Base-by-base conservation (phyloP, 2,797 vertebrate genomes). In the Typhlichthys eigenmanni region DNA sequence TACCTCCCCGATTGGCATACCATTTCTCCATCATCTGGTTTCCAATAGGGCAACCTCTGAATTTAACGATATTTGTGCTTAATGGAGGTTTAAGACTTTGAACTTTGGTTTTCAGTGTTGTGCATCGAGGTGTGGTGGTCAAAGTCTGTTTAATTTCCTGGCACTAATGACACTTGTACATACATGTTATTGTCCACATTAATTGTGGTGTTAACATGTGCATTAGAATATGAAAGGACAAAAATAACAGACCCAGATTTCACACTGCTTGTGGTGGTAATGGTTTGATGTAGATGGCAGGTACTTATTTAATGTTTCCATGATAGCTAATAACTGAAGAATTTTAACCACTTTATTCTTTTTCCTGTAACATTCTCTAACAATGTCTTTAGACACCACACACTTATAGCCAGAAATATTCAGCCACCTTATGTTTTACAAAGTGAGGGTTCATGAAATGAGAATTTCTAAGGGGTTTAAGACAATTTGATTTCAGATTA, bases 301-400 rank as follows among this genome's bases (percentile, higher is more conserved):
- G 72, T 76, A 79, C 72, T 81, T 80, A 85, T 74, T 82, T 85
- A 85, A 68, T 85, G 86, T 64, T 69, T 83, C 56, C 61, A 75
- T 75, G 76, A 72, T 64, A 73, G 74, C 81, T 68, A 71, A 67
- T 72, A 56, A 86, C 67, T 74, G 65, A 55, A 74, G 74, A 50
- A 74, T 70, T 74, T 80, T 80, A 63, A 78, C 78, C 71, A 77
- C 78, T 84, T 66, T 48, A 47, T 78, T 58, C 60, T 47, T 61
- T 64, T 54, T 58, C 4, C 46, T 64, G 43, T 72, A 59, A 61
- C 75, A 79, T 45, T 58, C 45, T 78, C 70, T 75, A 69, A 84
- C 70, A 68, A 73, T 73, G 68, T 76, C 71, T 61, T 81, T 68
- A 75, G 55, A 64, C 55, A 71, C 50, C 77, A 67, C 63, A 67